Conservation (phyloP, 1,140 invertebrate species). For the Euura lappo region DNA sequence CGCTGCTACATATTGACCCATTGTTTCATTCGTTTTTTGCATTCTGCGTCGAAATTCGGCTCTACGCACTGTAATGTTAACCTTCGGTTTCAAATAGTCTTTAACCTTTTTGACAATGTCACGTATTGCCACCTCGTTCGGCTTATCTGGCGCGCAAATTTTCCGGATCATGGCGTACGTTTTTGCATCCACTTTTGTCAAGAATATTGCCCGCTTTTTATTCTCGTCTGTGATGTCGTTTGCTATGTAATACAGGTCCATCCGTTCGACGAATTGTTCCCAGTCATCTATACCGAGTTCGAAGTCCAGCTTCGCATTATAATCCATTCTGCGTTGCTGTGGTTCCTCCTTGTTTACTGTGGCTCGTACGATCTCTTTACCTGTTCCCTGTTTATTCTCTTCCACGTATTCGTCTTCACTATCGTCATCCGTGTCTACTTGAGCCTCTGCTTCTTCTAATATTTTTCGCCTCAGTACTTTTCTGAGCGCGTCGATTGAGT, state of each 20-base stretch:
- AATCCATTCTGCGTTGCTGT: no score
- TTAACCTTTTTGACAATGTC: slow-evolving; percentile 18
- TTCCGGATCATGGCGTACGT: slow-evolving; percentile 19
- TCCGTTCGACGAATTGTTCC: slow-evolving; percentile 18
- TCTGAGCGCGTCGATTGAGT: no score
- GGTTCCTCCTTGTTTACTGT: no score
- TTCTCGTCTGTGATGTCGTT: slow-evolving; percentile 17
- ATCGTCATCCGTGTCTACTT: no score
- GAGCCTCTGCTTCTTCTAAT: no score
- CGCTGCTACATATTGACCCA: slow-evolving; percentile 20
- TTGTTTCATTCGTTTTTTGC: slow-evolving; percentile 20
- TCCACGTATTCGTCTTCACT: no score
- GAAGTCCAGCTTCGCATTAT: no score
- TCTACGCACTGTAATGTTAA: slow-evolving; percentile 16
- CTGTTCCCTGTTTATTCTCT: no score
- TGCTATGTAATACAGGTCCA: slow-evolving; percentile 18
- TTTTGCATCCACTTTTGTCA: slow-evolving; percentile 18
- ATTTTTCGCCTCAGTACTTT: no score
- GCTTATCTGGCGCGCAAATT: slow-evolving; percentile 23
- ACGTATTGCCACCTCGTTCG: slow-evolving; percentile 6
- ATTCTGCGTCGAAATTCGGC: slow-evolving; percentile 15
- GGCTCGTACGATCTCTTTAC: no score
- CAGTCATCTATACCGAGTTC: slow-evolving; percentile 8
- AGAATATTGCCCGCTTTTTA: slow-evolving; percentile 11
- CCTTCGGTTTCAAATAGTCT: slow-evolving; percentile 20